Base-by-base conservation (phyloP, 1,140 invertebrate species). In the Sarcophaga peregrina region DNA sequence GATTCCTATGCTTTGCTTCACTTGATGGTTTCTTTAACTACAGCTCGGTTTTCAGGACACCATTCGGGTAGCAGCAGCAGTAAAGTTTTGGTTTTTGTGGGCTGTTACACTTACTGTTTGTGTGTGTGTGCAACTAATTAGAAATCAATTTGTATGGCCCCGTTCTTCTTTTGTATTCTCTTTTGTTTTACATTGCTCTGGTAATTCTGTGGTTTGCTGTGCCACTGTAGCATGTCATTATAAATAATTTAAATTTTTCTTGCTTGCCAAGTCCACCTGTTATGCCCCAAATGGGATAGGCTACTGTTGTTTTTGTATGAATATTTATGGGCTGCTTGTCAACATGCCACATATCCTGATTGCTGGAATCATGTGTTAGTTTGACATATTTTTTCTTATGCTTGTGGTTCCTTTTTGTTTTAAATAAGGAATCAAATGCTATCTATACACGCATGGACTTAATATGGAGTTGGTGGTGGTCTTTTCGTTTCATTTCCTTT, bases 111-210 rank as follows among this genome's bases (percentile, higher is more conserved):
- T n/a, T n/a, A n/a, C n/a, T n/a, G n/a, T n/a, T n/a, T n/a, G n/a
- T n/a, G n/a, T 8, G 4, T 17, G 8, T 47, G 25, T 78, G 75
- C 75, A 78, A 78, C 75, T 78, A 78, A 78, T 78, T 78, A 78
- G n/a, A 78, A 78, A 78, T 78, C 75, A 78, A 78, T 78, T 78
- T 78, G 75, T 78, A 78, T 52, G 48, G 47, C 25, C 25, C 25
- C 25, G 25, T 37, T 37, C 4, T 37, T 37, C 25, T 4, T 37
- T 4, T 37, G 25, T 2, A 25, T 76, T 17, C 20, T 20, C 17
- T n/a, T 78, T 6, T 78, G 75, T 78, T 78, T 78, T 50, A 78
- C 75, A 78, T 78, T 47, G 3, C 13, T 78, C 47, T 76, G 37
- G 74, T 76, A 47, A n/a, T 25, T 47, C 8, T 76, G 45, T 52